Conservation (phyloP, 2,797 vertebrate species). For the Corythornis leucogaster region DNA sequence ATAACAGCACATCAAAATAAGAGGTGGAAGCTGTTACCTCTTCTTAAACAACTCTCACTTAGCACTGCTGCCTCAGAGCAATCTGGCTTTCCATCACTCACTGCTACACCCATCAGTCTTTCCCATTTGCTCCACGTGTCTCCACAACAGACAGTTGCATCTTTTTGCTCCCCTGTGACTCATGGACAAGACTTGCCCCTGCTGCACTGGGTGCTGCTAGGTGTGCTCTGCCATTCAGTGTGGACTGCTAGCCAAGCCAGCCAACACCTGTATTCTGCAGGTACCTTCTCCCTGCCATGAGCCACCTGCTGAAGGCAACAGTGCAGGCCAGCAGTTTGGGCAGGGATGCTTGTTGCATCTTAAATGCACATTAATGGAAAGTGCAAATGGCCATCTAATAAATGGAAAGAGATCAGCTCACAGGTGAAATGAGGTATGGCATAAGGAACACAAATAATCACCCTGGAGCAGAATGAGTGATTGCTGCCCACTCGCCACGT, state of each 20-base stretch:
- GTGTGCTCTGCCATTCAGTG: not conserved
- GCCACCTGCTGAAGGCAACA: accelerated
- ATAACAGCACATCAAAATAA: not conserved
- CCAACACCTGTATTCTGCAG: not conserved
- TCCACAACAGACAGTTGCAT: not conserved
- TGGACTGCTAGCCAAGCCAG: not conserved
- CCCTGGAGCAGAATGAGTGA: not conserved
- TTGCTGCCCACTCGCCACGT: not conserved
- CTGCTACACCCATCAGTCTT: not conserved
- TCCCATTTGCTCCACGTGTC: not conserved
- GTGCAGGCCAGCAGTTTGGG: not conserved
- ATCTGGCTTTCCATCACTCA: not conserved
- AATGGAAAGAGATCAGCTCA: not conserved
- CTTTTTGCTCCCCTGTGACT: not conserved
- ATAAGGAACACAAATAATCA: constrained; percentile 63
- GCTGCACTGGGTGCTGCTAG: not conserved
- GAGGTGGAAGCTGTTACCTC: not conserved
- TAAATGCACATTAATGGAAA: constrained; percentile 41
- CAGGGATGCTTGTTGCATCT: constrained; percentile 1
- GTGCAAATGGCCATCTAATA: constrained; percentile 35
- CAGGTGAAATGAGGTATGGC: constrained; percentile 40
- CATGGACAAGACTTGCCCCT: not conserved
- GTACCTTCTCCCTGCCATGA: not conserved
- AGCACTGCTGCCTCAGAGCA: not conserved
- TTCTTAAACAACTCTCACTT: not conserved